Evolutionary conservation across 2,797 vertebrate genomes (phyloP).

Genomic region (Molossus molossus): DNA sequence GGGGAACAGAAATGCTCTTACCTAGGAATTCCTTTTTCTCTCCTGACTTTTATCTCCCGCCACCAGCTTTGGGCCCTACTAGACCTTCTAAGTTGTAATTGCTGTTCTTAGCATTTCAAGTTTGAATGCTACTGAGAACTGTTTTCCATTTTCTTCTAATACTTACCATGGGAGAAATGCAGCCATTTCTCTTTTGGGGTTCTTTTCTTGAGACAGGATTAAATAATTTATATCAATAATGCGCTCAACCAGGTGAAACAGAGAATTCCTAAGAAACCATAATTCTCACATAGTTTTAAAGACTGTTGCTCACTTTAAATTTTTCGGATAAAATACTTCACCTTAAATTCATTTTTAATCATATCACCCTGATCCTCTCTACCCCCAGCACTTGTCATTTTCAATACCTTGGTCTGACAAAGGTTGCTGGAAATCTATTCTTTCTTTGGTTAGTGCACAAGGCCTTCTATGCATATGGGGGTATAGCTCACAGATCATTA

Average conservation of each 20-base stretch:
- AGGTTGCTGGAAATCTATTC: not conserved
- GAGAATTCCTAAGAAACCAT: constrained; percentile 28
- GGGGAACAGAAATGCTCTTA: not conserved
- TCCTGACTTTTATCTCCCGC: not conserved
- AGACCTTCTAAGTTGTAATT: not conserved
- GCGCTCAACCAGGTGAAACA: constrained; percentile 52
- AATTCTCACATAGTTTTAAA: constrained; percentile 54
- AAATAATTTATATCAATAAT: constrained; percentile 58
- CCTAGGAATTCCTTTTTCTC: not conserved
- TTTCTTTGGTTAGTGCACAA: not conserved
- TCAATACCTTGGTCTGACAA: not conserved
- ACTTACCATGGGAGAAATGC: not conserved
- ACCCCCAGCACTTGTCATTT: not conserved
- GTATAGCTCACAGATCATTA: not conserved
- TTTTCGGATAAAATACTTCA: constrained; percentile 15
- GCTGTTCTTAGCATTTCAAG: constrained; percentile 6
- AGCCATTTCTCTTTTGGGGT: not conserved
- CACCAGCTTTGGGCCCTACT: not conserved
- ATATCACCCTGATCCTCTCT: constrained; percentile 1
- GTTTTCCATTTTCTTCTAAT: constrained; percentile 44
- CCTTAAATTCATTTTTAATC: constrained; percentile 24
- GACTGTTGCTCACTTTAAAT: not conserved
- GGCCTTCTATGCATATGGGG: not conserved
- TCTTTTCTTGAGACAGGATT: constrained; percentile 58
- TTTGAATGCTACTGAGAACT: constrained; percentile 17